These are phyloP conservation scores for Helostoma temminkii DNA, from an alignment of 2,797 vertebrate genomes.

Conservation along the genomic window DNA sequence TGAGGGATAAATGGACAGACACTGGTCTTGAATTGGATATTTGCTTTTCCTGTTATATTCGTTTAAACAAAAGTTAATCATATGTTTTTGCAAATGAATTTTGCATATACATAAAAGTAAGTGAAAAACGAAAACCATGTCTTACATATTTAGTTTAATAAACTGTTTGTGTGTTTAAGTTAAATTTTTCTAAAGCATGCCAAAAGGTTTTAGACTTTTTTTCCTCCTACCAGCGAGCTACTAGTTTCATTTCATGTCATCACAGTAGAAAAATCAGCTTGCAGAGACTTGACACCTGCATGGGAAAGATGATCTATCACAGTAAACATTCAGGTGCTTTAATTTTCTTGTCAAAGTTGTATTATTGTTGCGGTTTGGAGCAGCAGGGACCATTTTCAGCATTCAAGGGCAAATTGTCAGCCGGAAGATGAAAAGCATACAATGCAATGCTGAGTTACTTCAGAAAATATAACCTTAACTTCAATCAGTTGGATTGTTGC, in stretches of 20 bases:
- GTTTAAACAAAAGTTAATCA: not conserved
- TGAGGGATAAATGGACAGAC: constrained; percentile 17
- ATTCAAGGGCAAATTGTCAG: constrained; percentile 38
- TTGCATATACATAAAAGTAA: not conserved
- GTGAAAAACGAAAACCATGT: too few species aligned
- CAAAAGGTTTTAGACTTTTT: not conserved
- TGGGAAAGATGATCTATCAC: constrained; percentile 22
- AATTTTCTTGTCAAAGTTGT: constrained; percentile 42
- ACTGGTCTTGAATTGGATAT: constrained; percentile 7
- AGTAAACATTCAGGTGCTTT: constrained; percentile 23
- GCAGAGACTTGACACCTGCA: constrained; percentile 10
- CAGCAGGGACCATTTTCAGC: constrained; percentile 5
- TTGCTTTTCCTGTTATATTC: constrained; percentile 18
- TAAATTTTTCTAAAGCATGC: constrained; percentile 14
- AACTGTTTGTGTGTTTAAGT: too few species aligned
- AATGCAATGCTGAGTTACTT: not conserved
- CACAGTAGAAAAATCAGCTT: not conserved
- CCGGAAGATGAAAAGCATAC: constrained; percentile 11
- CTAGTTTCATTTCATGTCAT: constrained; percentile 15
- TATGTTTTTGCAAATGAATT: not conserved
- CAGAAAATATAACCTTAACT: too few species aligned
- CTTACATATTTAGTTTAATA: not conserved
- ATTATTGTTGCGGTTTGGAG: constrained; percentile 24
- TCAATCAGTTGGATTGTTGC: too few species aligned
- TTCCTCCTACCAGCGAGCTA: constrained; percentile 1